These are phyloP conservation scores for Cliona cf. orientalis DNA, from an alignment of 37 sponge, comb jelly and placozoan genomes.

Conservation along the genomic window DNA sequence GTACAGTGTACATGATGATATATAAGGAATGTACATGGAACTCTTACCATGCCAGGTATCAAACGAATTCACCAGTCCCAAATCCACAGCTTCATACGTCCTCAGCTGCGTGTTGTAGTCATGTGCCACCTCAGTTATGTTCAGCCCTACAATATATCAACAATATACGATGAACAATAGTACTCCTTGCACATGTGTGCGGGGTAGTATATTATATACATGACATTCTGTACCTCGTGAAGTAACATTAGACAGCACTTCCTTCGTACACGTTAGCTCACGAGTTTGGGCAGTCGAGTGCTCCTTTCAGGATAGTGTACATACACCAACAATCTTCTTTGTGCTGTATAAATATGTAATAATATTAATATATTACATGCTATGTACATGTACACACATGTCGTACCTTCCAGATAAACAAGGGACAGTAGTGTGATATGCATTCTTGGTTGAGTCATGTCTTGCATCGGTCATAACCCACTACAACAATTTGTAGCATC, in stretches of 20 bases:
- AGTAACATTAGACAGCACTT: constrained; percentile 16
- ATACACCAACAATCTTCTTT: neutral
- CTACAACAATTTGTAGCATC: neutral
- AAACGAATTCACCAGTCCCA: neutral
- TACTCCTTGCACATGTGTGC: too few relatives aligned
- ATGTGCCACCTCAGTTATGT: constrained; percentile 41
- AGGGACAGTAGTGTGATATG: constrained; percentile 11
- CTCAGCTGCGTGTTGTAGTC: constrained; percentile 6
- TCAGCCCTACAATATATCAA: too few relatives aligned
- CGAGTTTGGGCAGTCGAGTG: constrained; percentile 15
- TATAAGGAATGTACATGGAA: too few relatives aligned
- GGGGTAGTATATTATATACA: too few relatives aligned
- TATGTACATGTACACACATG: neutral
- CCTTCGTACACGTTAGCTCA: constrained; percentile 22
- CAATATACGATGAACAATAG: too few relatives aligned
- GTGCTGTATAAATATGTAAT: constrained; percentile 20
- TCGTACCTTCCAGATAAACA: constrained; percentile 26
- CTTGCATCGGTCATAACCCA: constrained; percentile 26
- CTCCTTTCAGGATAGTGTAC: constrained; percentile 15
- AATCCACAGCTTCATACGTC: constrained; percentile 1
- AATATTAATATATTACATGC: neutral
- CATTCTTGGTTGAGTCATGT: constrained; percentile 18
- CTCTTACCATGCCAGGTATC: constrained; percentile 48
- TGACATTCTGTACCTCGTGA: constrained; percentile 7
- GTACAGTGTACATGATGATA: too few relatives aligned